Base-by-base conservation (phyloP, 2,113 vertebrate species). In the Tenrec ecaudatus region DNA sequence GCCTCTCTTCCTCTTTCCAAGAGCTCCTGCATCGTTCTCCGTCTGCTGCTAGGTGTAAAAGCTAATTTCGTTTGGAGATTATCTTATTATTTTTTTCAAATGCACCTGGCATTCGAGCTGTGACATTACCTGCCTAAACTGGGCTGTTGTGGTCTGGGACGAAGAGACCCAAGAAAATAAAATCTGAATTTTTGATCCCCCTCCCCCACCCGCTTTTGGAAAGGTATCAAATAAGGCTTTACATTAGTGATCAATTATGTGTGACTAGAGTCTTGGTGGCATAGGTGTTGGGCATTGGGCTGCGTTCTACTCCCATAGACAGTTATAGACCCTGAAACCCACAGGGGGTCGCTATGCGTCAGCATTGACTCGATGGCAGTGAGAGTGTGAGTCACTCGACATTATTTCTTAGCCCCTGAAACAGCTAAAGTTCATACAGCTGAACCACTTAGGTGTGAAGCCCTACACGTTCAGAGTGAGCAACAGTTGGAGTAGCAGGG, bases 41-140 rank as follows among this genome's bases (percentile, higher is more conserved):
- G 64, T 58, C 91, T 92, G 77, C 62, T 88, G 69, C 85, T 85
- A 88, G 66, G 88, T 84, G 75, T 93, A 83, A 96, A 94, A 85
- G 62, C 86, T 95, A 93, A 92, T 95, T 93, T 93, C 73, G 68
- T 90, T 80, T 33, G 78, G 40, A 29, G 77, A 5, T 53, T 53
- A 2, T 53, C 12, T 53, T 93, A 47, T 66, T 66, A 62, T 94
- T 93, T 81, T 80, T 88, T 75, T 81, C 0, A n/a, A 89, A 73
- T 85, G 78, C 36, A 71, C 62, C 89, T 92, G 92, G 79, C 80
- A 29, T 90, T 90, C 83, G 92, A 92, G 29, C 73, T 53, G n/a
- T 95, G 60, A 47, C 22, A 71, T 93, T 84, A 86, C 80, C 68
- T 88, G 9, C 19, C 22, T 60, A 77, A 90, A 78, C 31, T 90